phyloP scores from a whole-genome alignment of 2,888 invertebrate genomes.

The Onthophagus sagittarius region DNA sequence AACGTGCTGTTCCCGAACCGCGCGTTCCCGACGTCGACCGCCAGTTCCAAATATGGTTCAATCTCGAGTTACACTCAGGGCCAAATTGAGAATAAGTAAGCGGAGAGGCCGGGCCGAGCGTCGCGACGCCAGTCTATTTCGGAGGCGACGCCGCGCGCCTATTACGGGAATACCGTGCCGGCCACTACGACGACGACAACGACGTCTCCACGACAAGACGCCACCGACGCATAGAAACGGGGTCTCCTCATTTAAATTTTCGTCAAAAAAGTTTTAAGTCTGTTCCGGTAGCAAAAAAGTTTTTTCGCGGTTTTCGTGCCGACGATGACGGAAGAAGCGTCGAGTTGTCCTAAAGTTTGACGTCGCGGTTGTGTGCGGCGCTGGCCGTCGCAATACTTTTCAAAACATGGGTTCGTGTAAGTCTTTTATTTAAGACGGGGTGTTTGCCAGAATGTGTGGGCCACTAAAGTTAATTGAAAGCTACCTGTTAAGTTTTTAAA shows the following conservation, averaged over 20 bases:
- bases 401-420: conserved; percentile 23
- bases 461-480: neutral
- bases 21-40: conserved; percentile 33
- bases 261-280: neutral
- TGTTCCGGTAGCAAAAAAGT: neutral
- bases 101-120: conserved; percentile 45
- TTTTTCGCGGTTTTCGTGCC: neutral
- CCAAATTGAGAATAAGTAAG: conserved; percentile 59
- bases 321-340: neutral
- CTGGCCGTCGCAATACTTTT: neutral
- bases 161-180: conserved; percentile 38
- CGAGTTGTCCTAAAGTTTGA: neutral
- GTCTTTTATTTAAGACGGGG: neutral
- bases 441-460: neutral
- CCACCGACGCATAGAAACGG: neutral
- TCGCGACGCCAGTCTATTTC: conserved; percentile 22
- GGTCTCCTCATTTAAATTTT: neutral
- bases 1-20: conserved; percentile 16
- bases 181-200: neutral
- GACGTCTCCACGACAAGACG: neutral
- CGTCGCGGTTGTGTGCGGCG: conserved; percentile 6
- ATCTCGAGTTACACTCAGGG: conserved; percentile 64
- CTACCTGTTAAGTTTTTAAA: neutral
- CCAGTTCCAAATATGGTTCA: conserved; percentile 64
- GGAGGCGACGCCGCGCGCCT: conserved; percentile 38